These are phyloP conservation scores for Fragum sueziense DNA, from an alignment of 2,888 invertebrate species.

Conservation along the genomic window DNA sequence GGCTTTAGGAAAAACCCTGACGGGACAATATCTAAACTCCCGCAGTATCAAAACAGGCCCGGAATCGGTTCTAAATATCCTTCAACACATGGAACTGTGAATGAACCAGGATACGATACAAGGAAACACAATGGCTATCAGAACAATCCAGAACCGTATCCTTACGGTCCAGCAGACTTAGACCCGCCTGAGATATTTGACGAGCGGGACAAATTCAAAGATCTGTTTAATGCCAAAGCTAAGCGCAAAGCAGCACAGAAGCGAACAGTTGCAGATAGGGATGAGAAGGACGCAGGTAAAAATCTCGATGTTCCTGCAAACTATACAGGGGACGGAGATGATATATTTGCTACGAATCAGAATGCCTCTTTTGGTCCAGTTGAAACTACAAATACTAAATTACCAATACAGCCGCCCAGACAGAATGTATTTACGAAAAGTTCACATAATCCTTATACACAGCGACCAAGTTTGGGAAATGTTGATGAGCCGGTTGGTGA, in stretches of 20 bases:
- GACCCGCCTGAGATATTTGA: constrained; percentile 13
- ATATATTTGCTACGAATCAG: constrained; percentile 16
- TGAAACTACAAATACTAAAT: no score
- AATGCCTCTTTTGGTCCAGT: not conserved
- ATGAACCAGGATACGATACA: not conserved
- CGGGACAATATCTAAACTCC: constrained; percentile 11
- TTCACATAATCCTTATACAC: no score
- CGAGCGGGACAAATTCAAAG: constrained; percentile 41
- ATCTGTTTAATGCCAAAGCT: constrained; percentile 21
- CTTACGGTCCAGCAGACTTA: not conserved
- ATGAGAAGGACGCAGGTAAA: not conserved
- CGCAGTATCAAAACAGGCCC: not conserved
- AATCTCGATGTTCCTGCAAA: not conserved
- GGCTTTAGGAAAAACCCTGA: constrained; percentile 26
- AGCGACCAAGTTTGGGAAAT: no score
- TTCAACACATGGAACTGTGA: not conserved
- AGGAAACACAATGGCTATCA: not conserved
- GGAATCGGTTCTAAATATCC: not conserved
- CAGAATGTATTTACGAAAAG: no score
- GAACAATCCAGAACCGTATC: not conserved
- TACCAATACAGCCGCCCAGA: no score
- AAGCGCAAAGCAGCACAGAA: constrained; percentile 14
- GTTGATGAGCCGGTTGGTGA: no score
- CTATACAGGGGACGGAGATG: constrained; percentile 29
- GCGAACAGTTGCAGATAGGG: not conserved